Evolutionary conservation across 2,113 vertebrate genomes (phyloP).

Genomic region (Aleadryas rufinucha): DNA sequence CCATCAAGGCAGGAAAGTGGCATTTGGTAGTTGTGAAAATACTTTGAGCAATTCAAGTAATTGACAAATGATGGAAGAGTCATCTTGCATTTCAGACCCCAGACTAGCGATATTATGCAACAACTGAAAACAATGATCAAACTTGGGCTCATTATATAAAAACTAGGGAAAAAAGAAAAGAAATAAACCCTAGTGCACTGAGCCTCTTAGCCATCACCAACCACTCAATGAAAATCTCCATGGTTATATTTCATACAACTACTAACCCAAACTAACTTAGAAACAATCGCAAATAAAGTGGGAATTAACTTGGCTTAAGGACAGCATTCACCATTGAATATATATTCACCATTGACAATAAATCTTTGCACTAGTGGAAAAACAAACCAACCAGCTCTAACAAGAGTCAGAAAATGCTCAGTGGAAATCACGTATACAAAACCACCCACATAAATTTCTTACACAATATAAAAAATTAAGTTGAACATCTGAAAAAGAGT

Average conservation of each 20-base stretch:
- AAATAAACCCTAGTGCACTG: background rate
- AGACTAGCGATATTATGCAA: background rate
- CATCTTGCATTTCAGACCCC: background rate
- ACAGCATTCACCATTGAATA: background rate
- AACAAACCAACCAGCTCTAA: background rate
- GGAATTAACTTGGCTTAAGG: background rate
- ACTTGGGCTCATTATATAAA: background rate
- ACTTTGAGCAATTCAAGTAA: background rate
- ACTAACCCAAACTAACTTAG: background rate
- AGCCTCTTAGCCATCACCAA: background rate
- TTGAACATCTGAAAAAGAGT: background rate
- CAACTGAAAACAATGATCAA: background rate
- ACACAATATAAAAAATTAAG: background rate
- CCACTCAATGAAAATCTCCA: background rate
- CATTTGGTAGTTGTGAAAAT: background rate
- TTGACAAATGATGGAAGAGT: background rate
- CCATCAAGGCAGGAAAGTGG: accelerated
- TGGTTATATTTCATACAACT: background rate
- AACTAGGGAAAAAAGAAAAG: background rate
- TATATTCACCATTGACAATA: background rate
- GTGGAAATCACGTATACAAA: background rate
- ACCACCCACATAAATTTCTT: background rate
- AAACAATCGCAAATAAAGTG: background rate
- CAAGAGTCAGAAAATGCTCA: background rate
- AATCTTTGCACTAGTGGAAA: background rate